phyloP scores from a whole-genome alignment of 2,113 vertebrate species.

The Caloenas nicobarica region DNA sequence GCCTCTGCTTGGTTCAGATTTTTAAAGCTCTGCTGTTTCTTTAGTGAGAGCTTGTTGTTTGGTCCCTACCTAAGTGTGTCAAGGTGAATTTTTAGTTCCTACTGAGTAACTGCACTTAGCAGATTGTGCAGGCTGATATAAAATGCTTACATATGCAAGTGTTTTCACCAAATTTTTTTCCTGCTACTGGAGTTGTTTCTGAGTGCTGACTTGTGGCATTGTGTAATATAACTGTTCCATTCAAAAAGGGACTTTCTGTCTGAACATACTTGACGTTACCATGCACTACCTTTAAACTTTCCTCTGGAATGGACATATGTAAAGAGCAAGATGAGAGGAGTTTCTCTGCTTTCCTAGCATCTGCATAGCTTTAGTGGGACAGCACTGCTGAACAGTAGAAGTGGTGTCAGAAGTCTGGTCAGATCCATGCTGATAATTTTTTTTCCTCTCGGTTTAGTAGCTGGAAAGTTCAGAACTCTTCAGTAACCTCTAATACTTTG shows the following conservation, averaged over 20 bases:
- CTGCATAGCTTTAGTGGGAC: neutral
- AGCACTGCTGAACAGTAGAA: neutral
- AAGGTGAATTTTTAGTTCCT: neutral
- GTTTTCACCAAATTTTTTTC: neutral
- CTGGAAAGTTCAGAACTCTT: neutral
- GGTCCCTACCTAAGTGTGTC: neutral
- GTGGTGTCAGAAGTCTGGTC: neutral
- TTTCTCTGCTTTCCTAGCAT: neutral
- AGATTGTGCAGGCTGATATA: neutral
- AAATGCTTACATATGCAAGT: neutral
- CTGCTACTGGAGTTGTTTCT: neutral
- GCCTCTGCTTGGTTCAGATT: neutral
- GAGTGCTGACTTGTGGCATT: neutral
- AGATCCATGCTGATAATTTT: fast-evolving
- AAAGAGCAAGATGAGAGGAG: neutral
- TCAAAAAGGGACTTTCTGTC: neutral
- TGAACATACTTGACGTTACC: neutral
- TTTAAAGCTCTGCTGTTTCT: neutral
- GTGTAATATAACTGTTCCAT: neutral
- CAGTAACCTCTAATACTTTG: neutral
- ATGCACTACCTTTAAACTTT: neutral
- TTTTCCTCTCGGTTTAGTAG: neutral
- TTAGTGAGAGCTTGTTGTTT: neutral
- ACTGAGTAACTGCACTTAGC: neutral
- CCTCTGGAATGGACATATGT: neutral